These are phyloP conservation scores for Fukomys damarensis DNA, from an alignment of 2,113 vertebrate genomes.

Conservation along the genomic window DNA sequence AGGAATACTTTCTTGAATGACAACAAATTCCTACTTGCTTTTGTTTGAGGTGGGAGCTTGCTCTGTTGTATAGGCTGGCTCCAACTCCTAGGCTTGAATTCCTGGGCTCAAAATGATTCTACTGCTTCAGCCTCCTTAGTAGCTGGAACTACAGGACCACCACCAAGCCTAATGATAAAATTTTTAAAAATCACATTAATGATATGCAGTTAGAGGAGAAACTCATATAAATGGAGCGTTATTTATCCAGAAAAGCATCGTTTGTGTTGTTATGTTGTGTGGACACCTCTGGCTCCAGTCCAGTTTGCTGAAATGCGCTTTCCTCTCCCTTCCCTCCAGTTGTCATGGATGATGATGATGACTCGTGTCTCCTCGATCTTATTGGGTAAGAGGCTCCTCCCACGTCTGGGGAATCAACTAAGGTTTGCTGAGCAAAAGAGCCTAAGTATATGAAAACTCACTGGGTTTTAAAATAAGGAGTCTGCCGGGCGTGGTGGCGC, in stretches of 20 bases:
- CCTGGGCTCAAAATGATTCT: background rate
- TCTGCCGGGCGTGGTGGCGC: too few species aligned
- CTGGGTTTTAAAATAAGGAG: slow-evolving; percentile 14
- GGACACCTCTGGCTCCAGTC: background rate
- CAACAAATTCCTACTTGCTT: background rate
- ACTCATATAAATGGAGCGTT: background rate
- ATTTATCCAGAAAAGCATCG: background rate
- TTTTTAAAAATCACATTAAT: background rate
- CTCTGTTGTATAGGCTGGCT: background rate
- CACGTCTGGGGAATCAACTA: background rate
- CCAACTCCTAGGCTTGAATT: background rate
- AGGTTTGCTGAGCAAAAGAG: background rate
- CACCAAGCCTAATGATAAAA: background rate
- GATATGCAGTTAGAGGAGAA: background rate
- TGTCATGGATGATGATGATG: slow-evolving; percentile 99
- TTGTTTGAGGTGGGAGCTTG: background rate
- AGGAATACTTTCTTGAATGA: background rate
- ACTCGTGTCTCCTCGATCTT: slow-evolving; percentile 99
- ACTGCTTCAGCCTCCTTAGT: background rate
- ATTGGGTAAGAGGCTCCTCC: slow-evolving; percentile 93
- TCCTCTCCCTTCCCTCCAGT: slow-evolving; percentile 86
- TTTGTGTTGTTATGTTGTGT: background rate
- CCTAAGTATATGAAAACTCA: background rate
- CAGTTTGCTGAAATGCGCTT: slow-evolving; percentile 25
- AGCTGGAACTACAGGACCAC: background rate